Conservation (phyloP, 1,140 invertebrate genomes). For the Ips nitidus region DNA sequence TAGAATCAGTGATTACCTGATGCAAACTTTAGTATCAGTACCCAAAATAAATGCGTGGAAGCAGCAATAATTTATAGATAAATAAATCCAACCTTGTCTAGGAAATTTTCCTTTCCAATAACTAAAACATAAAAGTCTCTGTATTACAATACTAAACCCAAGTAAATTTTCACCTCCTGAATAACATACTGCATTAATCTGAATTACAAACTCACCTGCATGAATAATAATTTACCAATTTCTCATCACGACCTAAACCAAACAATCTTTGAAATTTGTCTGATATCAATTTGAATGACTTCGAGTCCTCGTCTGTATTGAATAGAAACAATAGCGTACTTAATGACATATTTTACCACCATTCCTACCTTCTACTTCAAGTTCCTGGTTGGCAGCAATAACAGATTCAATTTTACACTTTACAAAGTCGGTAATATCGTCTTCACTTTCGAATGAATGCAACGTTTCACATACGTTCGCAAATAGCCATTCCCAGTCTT, state of each 20-base stretch:
- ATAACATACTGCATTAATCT: too few relatives aligned
- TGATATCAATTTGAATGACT: slow-evolving; percentile 76
- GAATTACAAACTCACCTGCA: slow-evolving; percentile 70
- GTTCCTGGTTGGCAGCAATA: slow-evolving; percentile 67
- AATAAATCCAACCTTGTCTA: slow-evolving; percentile 92
- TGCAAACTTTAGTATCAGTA: slow-evolving; percentile 82
- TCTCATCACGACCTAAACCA: slow-evolving; percentile 89
- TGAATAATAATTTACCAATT: slow-evolving; percentile 91
- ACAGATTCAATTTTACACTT: slow-evolving; percentile 95
- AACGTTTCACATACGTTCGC: slow-evolving; percentile 83
- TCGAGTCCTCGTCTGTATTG: slow-evolving; percentile 76
- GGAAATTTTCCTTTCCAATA: slow-evolving; percentile 92
- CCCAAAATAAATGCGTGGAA: slow-evolving; percentile 96
- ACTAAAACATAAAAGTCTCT: slow-evolving; percentile 60
- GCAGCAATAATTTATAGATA: slow-evolving; percentile 93
- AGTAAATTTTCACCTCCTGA: not conserved
- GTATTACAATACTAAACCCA: slow-evolving; percentile 2
- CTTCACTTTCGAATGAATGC: slow-evolving; percentile 88
- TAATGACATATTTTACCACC: not conserved
- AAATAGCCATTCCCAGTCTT: slow-evolving; percentile 94
- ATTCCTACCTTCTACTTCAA: slow-evolving; percentile 45
- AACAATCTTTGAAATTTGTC: slow-evolving; percentile 89
- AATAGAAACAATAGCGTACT: slow-evolving; percentile 18
- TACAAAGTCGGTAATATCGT: slow-evolving; percentile 94
- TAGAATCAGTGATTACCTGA: slow-evolving; percentile 50